Evolutionary conservation across 1,140 invertebrate genomes (phyloP), one percentile per base, ranked within the genome.

Genomic region (Oreohelix idahoensis): DNA sequence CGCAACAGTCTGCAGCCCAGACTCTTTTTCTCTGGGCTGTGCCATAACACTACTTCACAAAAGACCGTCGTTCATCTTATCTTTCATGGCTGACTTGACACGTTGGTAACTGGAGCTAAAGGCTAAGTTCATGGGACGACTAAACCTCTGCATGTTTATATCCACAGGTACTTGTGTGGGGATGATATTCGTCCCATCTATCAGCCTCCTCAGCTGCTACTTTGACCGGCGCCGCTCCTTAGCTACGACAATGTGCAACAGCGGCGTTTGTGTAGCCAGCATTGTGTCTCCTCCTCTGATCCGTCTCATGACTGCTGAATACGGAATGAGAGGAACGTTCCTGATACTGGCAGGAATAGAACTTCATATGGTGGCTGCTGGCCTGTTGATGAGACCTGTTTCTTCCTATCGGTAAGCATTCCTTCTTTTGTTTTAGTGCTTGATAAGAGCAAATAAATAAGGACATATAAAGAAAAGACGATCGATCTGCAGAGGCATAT

Each of bases 301-400:
- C 23, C 77, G 77, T 17, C 13, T 35, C 77, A 42, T 79, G 0
- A 39, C 26, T 1, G 38, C 29, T 10, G 32, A 66, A 20, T 79
- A 66, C 36, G 77, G 77, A 0, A 4, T 79, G 63, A 36, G 77
- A 17, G 77, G 77, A 26, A 45, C 77, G 2, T 79, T 63, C 36
- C 77, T 79, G 49, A 20, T 79, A 13, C 77, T 79, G 35, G n/a
- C 77, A 20, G 77, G 29, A 4, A 4, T 79, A 8, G 51, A 79
- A 26, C 58, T 79, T 1, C 77, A 79, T n/a, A 45, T 79, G 53
- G 58, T 79, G 8, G 53, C 63, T 8, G 77, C 20, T 8, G 77
- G 77, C 2, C 58, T 79, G 1, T 20, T 79, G 35, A 36, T 79
- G 63, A 20, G 77, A 35, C 77, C 77, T 17, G 58, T 58, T n/a